Evolutionary conservation across 2,888 invertebrate genomes (phyloP).

Genomic region (Trissolcus japonicus): DNA sequence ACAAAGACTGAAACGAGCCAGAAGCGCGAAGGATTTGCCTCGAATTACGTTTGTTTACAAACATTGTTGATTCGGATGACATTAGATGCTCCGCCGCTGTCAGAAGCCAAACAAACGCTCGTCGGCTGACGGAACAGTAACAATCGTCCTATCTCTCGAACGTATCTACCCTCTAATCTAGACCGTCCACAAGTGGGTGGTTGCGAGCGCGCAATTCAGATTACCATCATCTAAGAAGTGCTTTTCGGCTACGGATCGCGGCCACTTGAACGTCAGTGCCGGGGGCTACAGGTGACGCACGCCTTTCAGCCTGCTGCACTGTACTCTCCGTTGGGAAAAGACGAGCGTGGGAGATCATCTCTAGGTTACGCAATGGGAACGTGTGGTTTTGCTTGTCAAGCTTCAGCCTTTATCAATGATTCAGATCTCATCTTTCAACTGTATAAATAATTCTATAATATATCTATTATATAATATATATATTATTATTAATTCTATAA

Average conservation of each 20-base stretch:
- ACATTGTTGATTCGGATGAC: conserved; percentile 59
- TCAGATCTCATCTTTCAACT: neutral
- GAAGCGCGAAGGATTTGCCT: conserved; percentile 56
- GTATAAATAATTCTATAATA: no score
- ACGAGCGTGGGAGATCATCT: conserved; percentile 51
- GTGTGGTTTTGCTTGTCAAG: no score
- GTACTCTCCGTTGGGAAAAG: conserved; percentile 17
- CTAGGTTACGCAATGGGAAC: conserved; percentile 25
- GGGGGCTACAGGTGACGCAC: conserved; percentile 49
- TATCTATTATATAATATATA: no score
- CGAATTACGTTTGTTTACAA: conserved; percentile 71
- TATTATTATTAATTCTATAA: no score
- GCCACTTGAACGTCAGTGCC: conserved; percentile 54
- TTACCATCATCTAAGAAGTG: conserved; percentile 28
- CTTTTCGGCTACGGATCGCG: conserved; percentile 35
- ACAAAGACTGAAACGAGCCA: conserved; percentile 35
- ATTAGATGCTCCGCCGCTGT: conserved; percentile 40
- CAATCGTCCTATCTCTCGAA: conserved; percentile 42
- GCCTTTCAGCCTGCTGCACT: conserved; percentile 25
- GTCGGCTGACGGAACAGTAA: conserved; percentile 45
- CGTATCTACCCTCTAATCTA: conserved; percentile 54
- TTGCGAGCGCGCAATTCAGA: conserved; percentile 35
- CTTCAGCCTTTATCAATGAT: neutral
- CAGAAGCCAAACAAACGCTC: conserved; percentile 55
- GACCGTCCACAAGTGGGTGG: conserved; percentile 51